Percentiles rank a stretch among this genome's conserved stretches.
These are phyloP conservation scores for Hypselothyrea guttata DNA, from an alignment of 2,888 invertebrate genomes.

Conservation along the genomic window DNA sequence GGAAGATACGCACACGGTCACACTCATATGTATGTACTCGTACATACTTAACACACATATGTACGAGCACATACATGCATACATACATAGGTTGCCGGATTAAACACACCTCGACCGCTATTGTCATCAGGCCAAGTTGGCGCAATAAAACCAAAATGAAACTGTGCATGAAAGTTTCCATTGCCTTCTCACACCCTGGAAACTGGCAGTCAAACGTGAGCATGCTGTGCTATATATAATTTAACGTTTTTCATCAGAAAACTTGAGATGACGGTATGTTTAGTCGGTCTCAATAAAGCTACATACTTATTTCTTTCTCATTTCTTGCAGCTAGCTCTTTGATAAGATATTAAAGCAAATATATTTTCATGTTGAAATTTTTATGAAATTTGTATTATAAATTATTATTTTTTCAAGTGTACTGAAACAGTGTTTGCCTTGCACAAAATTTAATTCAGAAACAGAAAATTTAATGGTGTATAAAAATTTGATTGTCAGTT, in stretches of 20 bases:
- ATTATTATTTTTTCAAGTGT: neutral
- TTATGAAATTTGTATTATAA: too few species aligned
- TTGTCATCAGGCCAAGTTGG: constrained; percentile 62
- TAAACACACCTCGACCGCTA: constrained; percentile 59
- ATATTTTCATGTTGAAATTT: neutral
- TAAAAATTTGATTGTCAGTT: constrained; percentile 40
- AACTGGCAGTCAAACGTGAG: neutral
- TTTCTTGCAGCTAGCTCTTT: too few species aligned
- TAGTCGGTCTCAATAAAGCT: too few species aligned
- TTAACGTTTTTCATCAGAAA: too few species aligned
- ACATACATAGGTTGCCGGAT: constrained; percentile 77
- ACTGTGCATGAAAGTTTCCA: constrained; percentile 53
- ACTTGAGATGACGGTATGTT: too few species aligned
- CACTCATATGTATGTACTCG: neutral
- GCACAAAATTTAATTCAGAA: constrained; percentile 8
- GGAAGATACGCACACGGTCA: constrained; percentile 43
- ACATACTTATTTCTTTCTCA: too few species aligned
- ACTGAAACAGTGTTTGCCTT: too few species aligned
- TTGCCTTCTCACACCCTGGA: constrained; percentile 19
- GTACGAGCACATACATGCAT: constrained; percentile 42
- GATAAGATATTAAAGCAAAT: too few species aligned
- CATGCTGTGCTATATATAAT: neutral
- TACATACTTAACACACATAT: constrained; percentile 2
- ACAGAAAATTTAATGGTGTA: constrained; percentile 31
- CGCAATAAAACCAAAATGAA: constrained; percentile 69